A percentile compares a stretch with the other conserved stretches of the same genome.
Evolutionary conservation across 1,140 invertebrate species (phyloP).

Genomic region (Cryptotermes secundus): DNA sequence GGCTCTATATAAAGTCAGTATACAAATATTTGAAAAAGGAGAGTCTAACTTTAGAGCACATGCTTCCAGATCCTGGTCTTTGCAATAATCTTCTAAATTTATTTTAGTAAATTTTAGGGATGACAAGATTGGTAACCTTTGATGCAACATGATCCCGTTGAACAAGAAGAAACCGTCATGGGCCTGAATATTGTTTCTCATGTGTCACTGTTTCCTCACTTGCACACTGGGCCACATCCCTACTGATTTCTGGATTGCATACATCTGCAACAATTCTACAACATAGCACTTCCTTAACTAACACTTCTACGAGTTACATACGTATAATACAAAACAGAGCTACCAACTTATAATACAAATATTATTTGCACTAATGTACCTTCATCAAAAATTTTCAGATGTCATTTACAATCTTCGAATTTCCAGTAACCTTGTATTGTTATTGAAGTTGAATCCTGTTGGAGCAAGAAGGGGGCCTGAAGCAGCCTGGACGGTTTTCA

Average conservation of each 20-base stretch:
- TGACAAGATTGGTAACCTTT: neutral
- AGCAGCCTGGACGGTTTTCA: constrained; percentile 46
- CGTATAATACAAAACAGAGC: neutral
- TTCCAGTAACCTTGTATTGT: too few relatives aligned
- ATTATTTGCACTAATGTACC: too few relatives aligned
- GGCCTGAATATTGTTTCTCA: constrained; percentile 46
- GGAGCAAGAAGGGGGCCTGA: constrained; percentile 48
- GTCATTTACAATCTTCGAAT: too few relatives aligned
- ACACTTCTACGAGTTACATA: neutral
- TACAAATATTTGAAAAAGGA: too few relatives aligned
- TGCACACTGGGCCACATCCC: constrained; percentile 49
- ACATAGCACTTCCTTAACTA: constrained; percentile 39
- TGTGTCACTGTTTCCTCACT: constrained; percentile 47
- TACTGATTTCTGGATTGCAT: constrained; percentile 48
- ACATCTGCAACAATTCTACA: constrained; percentile 47
- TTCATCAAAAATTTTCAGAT: too few relatives aligned
- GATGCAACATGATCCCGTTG: constrained; percentile 41
- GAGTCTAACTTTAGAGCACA: too few relatives aligned
- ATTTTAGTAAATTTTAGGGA: too few relatives aligned
- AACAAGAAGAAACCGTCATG: constrained; percentile 50
- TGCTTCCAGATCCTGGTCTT: too few relatives aligned
- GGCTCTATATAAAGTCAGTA: too few relatives aligned
- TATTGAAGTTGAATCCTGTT: constrained; percentile 49
- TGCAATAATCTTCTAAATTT: too few relatives aligned
- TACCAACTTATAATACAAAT: neutral